A percentile compares a stretch with the other conserved stretches of the same genome.
These are phyloP conservation scores for Dorcus parallelipipedus DNA, from an alignment of 2,888 invertebrate species.

Conservation along the genomic window DNA sequence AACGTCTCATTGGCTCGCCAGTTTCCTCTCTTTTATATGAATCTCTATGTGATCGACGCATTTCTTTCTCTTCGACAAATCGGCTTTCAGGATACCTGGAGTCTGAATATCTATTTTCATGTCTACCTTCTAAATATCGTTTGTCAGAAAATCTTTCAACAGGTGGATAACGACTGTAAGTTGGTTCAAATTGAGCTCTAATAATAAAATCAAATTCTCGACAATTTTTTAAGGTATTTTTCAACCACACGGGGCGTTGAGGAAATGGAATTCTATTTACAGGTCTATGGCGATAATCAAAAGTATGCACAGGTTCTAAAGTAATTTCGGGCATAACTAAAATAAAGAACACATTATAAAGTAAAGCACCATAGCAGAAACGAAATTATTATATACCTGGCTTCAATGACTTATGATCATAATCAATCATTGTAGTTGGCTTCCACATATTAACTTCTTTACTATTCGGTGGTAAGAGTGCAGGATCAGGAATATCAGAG, in stretches of 20 bases:
- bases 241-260: slow-evolving; percentile 44
- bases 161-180: slow-evolving; percentile 7
- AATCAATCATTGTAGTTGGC: slow-evolving; percentile 65
- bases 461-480: slow-evolving; percentile 40
- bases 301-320: slow-evolving; percentile 63
- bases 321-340: slow-evolving; percentile 49
- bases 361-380: slow-evolving; percentile 10
- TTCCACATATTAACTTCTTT: slow-evolving; percentile 53
- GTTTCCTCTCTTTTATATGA: background rate
- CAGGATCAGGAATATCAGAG: slow-evolving; percentile 16
- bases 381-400: slow-evolving; percentile 31
- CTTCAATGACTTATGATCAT: slow-evolving; percentile 61
- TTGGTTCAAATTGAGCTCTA: slow-evolving; percentile 27
- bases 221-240: slow-evolving; percentile 37
- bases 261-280: slow-evolving; percentile 47
- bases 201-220: slow-evolving; percentile 41
- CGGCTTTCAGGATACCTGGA: background rate
- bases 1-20: slow-evolving; percentile 3
- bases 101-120: slow-evolving; percentile 2
- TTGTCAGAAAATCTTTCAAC: slow-evolving; percentile 5
- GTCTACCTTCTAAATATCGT: slow-evolving; percentile 4
- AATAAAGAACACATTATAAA: slow-evolving; percentile 18
- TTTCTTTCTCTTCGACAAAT: background rate
- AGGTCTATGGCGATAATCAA: slow-evolving; percentile 68
- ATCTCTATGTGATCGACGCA: background rate